Percentiles rank a stretch among this genome's conserved stretches.
These are phyloP conservation scores for Hassar affinis DNA, from an alignment of 2,113 vertebrate species.

Conservation along the genomic window DNA sequence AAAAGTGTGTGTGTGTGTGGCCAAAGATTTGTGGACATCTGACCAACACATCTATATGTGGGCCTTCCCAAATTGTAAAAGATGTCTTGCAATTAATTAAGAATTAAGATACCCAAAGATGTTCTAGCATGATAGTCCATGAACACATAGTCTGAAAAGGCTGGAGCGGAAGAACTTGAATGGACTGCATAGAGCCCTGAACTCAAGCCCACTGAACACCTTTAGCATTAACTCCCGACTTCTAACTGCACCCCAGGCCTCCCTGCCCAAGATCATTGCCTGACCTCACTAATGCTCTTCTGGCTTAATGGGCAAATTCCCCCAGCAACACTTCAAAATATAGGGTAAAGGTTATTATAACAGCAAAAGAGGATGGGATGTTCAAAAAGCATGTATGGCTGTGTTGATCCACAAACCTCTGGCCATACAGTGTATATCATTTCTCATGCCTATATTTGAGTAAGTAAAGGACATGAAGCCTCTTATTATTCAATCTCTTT, in stretches of 20 bases:
- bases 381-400: neutral
- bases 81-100: too few relatives aligned
- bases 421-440: neutral
- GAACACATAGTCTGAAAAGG: too few relatives aligned
- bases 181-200: neutral
- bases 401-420: neutral
- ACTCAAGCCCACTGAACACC: neutral
- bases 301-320: neutral
- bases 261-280: neutral
- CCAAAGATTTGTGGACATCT: too few relatives aligned
- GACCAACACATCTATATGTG: too few relatives aligned
- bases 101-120: too few relatives aligned
- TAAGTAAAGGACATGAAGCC: neutral
- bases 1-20: neutral
- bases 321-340: neutral
- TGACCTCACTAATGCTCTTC: neutral
- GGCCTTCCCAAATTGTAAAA: too few relatives aligned
- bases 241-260: too few relatives aligned
- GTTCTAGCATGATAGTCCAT: too few relatives aligned
- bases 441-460: neutral
- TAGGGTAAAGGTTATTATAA: neutral
- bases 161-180: too few relatives aligned
- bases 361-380: neutral
- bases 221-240: neutral
- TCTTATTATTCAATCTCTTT: neutral